phyloP scores from a whole-genome alignment of 1,140 invertebrate species.

The Drosophila lowei region DNA sequence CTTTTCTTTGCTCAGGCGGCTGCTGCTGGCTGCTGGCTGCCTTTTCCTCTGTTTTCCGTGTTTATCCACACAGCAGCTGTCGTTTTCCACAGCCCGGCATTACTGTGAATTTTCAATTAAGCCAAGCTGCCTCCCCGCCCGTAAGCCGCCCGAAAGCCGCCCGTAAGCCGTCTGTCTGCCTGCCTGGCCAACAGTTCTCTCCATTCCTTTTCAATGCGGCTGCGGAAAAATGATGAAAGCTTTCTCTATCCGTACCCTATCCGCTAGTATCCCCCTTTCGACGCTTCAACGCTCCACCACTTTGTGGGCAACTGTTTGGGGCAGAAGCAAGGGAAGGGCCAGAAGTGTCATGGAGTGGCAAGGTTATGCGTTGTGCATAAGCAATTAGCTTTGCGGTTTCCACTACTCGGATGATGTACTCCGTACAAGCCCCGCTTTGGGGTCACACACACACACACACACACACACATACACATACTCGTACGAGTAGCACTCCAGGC shows the following conservation, averaged over 20 bases:
- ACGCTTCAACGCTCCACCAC: constrained; percentile 20
- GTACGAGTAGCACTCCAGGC: neutral
- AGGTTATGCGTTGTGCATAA: constrained; percentile 79
- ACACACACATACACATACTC: neutral
- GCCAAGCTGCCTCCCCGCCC: constrained; percentile 27
- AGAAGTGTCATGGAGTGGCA: constrained; percentile 74
- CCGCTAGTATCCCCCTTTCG: constrained; percentile 4
- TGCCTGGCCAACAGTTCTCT: constrained; percentile 9
- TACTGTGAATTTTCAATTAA: constrained; percentile 80
- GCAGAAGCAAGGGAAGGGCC: constrained; percentile 33
- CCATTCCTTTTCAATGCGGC: constrained; percentile 39
- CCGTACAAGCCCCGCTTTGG: constrained; percentile 29
- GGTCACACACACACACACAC: constrained; percentile 29
- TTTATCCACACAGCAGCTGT: constrained; percentile 66
- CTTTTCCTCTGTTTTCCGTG: constrained; percentile 42
- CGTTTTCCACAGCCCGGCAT: constrained; percentile 66
- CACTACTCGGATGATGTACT: constrained; percentile 32
- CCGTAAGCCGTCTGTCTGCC: constrained; percentile 6
- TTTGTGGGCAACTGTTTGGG: too few relatives aligned
- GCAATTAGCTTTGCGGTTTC: constrained; percentile 73
- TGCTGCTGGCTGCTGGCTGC: constrained; percentile 10
- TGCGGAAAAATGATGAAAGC: constrained; percentile 45
- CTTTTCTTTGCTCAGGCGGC: constrained; percentile 3
- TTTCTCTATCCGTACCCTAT: constrained; percentile 32
- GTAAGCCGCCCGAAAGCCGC: neutral